These are phyloP conservation scores for Myotis yumanensis DNA, from an alignment of 2,113 vertebrate species.

Conservation along the genomic window DNA sequence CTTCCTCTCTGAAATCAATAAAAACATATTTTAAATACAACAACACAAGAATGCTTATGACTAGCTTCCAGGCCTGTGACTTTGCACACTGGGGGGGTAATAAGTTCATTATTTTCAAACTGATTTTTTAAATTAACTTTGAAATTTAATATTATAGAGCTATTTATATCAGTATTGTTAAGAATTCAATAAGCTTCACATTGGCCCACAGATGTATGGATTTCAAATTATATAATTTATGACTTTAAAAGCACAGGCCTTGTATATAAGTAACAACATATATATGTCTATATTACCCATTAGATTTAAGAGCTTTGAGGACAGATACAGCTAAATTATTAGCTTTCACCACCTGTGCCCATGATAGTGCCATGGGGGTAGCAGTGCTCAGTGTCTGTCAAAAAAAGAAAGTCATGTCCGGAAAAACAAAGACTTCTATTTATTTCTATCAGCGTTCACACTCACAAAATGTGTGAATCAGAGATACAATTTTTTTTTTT, in stretches of 20 bases:
- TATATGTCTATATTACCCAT: not conserved
- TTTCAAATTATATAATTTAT: constrained; percentile 12
- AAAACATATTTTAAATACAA: too few relatives aligned
- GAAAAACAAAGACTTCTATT: not conserved
- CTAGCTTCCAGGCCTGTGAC: not conserved
- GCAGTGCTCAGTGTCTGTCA: not conserved
- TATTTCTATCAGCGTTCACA: constrained; percentile 9
- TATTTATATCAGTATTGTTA: constrained; percentile 4
- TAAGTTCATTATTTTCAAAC: constrained; percentile 29
- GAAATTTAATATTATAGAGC: constrained; percentile 8
- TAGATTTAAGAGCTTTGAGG: not conserved
- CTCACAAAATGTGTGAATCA: not conserved
- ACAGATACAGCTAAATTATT: not conserved
- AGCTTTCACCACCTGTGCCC: not conserved
- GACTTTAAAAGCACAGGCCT: not conserved
- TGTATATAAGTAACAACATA: too few relatives aligned
- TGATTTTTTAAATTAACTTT: constrained; percentile 39
- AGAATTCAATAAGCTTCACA: constrained; percentile 35
- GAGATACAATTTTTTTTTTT: not conserved
- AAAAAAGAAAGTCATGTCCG: not conserved
- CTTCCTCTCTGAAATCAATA: too few relatives aligned
- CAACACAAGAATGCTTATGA: not conserved
- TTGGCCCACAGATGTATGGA: not conserved
- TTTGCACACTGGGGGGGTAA: not conserved
- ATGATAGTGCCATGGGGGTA: not conserved